These are phyloP conservation scores for Strigamia maritima DNA, from an alignment of 2,888 invertebrate genomes.

Conservation along the genomic window DNA sequence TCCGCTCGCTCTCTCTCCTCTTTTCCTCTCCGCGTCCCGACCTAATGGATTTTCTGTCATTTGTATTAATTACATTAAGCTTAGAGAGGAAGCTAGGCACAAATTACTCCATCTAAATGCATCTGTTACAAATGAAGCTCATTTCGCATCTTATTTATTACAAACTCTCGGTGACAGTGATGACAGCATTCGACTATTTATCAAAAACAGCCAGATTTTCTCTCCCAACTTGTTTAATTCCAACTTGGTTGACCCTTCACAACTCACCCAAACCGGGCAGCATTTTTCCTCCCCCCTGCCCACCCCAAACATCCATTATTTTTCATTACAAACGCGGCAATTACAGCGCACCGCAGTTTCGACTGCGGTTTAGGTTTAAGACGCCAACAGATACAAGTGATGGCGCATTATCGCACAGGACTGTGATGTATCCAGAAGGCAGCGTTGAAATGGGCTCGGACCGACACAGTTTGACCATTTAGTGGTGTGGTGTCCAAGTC, in stretches of 20 bases:
- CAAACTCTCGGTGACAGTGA: constrained; percentile 23
- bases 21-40: neutral
- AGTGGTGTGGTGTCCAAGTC: constrained; percentile 22
- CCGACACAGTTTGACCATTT: constrained; percentile 21
- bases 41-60: constrained; percentile 38
- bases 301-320: neutral
- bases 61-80: constrained; percentile 38
- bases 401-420: constrained; percentile 7
- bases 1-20: neutral
- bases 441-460: neutral
- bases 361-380: constrained; percentile 8
- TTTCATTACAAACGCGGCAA: constrained; percentile 8
- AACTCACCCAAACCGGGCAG: neutral
- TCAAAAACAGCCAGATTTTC: constrained; percentile 11
- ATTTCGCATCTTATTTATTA: constrained; percentile 37
- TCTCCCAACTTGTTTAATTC: neutral
- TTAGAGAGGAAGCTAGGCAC: constrained; percentile 22
- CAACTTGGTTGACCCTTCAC: neutral
- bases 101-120: constrained; percentile 39
- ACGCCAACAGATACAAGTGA: constrained; percentile 9
- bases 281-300: neutral
- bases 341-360: constrained; percentile 24
- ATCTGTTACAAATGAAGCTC: constrained; percentile 38
- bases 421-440: neutral
- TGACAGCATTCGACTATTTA: constrained; percentile 36